Base-by-base conservation (phyloP, 2,113 vertebrate species). In the Sciurus niger region DNA sequence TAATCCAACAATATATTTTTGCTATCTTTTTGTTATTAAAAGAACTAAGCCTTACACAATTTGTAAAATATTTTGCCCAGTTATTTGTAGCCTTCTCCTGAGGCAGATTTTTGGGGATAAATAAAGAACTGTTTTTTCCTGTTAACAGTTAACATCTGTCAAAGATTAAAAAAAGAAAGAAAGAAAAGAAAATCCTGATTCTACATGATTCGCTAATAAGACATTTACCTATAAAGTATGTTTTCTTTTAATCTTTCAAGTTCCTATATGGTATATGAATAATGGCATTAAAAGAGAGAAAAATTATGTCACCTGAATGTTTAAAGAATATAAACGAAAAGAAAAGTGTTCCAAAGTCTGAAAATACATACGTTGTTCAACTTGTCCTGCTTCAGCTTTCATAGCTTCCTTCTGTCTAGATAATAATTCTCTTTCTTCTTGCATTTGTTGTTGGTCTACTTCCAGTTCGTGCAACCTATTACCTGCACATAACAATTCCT, bases 391-490 rank as follows among this genome's bases (percentile, higher is more conserved):
- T 24, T 98, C 96, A 84, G 99, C 99, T 98, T 97, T 99, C 99
- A 99, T 99, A 78, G 99, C 99, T 0, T 99, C 99, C 97, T 99
- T 99, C 98, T 99, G 99, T 60, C 99, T 99, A 97, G 98, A 98
- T 95, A 99, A 97, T 95, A 99, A 97, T 94, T 99, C 99, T 24
- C 98, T 99, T 95, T 99, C 99, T 87, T 99, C 98, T 80, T 98
- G 99, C 85, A 99, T 98, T 94, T 99, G 99, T 93, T 99, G 98
- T 76, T 98, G 98, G 90, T 99, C 99, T 98, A 99, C 99, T 96
- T 99, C 99, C 97, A 99, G 97, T 96, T 99, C 99, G 87, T 99
- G 99, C 94, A 99, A 99, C 83, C 99, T 99, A 97, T 98, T 99
- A 98, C 98, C 97, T 93, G 99, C 99, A 97, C 99, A 98, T 84